A percentile compares a stretch with the other conserved stretches of the same genome.
These are phyloP conservation scores for Dipodomys ordii DNA, from an alignment of 2,113 vertebrate species.

Conservation along the genomic window DNA sequence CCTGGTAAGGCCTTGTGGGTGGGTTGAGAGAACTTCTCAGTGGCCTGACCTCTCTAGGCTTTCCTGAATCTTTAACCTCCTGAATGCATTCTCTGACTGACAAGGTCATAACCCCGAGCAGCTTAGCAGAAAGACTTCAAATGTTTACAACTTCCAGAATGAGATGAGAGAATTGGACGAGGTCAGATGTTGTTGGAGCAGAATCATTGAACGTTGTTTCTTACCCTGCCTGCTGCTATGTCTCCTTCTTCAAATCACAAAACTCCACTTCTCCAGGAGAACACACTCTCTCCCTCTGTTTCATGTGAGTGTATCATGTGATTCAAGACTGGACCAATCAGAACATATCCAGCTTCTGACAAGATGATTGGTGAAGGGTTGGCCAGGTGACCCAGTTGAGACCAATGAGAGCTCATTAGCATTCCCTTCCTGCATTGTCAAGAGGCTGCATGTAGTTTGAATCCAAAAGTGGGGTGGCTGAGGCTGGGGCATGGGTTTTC, in stretches of 20 bases:
- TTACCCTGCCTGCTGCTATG: rapidly evolving
- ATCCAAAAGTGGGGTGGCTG: neutral
- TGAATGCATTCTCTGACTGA: constrained; percentile 56
- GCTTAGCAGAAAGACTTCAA: neutral
- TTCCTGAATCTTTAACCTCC: constrained; percentile 80
- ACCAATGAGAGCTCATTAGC: rapidly evolving
- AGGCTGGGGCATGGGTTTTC: neutral
- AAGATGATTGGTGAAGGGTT: neutral
- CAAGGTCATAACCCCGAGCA: neutral
- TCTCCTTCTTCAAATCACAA: neutral
- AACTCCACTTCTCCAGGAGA: neutral
- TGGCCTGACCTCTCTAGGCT: constrained; percentile 72
- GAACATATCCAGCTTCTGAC: neutral
- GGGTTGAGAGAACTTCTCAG: constrained; percentile 80
- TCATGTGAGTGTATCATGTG: rapidly evolving
- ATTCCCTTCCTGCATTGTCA: rapidly evolving
- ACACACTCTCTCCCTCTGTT: rapidly evolving
- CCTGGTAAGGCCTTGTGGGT: constrained; percentile 72
- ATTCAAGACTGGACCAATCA: neutral
- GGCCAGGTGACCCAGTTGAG: neutral
- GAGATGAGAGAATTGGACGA: neutral
- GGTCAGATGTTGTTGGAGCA: neutral
- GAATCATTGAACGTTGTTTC: neutral
- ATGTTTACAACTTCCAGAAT: neutral
- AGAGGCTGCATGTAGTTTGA: rapidly evolving